Percentiles rank a stretch among this genome's conserved stretches.
phyloP scores from a whole-genome alignment of 2,113 vertebrate genomes.

The Neodontobutis hainanensis region DNA sequence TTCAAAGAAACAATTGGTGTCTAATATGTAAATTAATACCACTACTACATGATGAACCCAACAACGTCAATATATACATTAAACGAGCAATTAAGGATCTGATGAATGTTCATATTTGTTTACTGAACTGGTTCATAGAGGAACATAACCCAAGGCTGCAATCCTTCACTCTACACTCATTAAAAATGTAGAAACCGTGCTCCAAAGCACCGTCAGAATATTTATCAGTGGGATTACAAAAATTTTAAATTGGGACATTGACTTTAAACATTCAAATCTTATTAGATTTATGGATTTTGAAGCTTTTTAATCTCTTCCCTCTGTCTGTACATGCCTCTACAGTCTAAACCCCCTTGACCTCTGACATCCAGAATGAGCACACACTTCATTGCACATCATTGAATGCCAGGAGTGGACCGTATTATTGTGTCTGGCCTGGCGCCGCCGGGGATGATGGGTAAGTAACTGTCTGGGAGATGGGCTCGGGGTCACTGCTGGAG shows the following conservation, averaged over 20 bases:
- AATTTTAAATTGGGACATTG: not conserved
- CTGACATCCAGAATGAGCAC: not conserved
- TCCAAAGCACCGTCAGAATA: not conserved
- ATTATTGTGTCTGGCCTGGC: slow-evolving; percentile 7
- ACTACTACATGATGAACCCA: too few species aligned
- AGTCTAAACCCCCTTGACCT: not conserved
- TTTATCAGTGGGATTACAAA: not conserved
- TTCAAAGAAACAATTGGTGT: too few species aligned
- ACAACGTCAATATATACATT: too few species aligned
- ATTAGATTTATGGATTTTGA: not conserved
- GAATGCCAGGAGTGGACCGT: not conserved
- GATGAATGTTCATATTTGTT: too few species aligned
- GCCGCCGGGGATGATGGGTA: not conserved
- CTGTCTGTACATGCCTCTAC: not conserved
- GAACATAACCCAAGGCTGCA: not conserved
- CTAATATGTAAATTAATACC: too few species aligned
- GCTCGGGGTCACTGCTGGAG: not conserved
- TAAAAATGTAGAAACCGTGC: not conserved
- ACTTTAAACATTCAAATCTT: not conserved
- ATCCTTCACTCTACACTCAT: not conserved
- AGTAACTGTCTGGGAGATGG: not conserved
- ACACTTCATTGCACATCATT: not conserved
- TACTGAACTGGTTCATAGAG: not conserved
- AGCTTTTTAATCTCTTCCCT: not conserved
- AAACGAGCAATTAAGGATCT: too few species aligned